Conservation (phyloP, 2,113 vertebrate genomes). For the Rhea pennata region DNA sequence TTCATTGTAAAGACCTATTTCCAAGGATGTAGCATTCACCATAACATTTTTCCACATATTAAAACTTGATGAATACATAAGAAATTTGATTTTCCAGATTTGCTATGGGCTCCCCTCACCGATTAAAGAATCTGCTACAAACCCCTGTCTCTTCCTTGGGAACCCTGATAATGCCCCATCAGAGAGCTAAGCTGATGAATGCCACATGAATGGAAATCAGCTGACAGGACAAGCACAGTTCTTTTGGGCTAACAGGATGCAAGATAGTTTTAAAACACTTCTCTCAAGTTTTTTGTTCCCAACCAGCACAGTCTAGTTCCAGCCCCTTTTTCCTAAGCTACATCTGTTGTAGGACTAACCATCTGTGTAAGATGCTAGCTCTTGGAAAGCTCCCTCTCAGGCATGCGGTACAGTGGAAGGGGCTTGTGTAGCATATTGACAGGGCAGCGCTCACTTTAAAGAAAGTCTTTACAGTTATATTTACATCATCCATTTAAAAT, state of each 20-base stretch:
- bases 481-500: background rate
- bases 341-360: background rate
- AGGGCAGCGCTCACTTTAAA: background rate
- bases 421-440: background rate
- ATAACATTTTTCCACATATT: background rate
- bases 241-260: background rate
- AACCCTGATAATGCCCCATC: fast-evolving
- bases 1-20: background rate
- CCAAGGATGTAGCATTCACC: background rate
- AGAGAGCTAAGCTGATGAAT: background rate
- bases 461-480: background rate
- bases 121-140: background rate
- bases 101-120: background rate
- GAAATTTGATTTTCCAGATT: background rate
- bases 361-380: background rate
- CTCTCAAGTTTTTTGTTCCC: background rate
- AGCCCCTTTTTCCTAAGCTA: background rate
- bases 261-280: background rate
- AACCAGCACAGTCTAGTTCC: fast-evolving
- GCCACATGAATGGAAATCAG: background rate
- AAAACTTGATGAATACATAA: background rate
- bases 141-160: background rate
- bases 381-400: background rate
- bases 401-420: background rate
- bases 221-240: background rate